Evolutionary conservation across 2,888 invertebrate genomes (phyloP), one percentile per base, ranked within the genome.

Genomic region (Selenia dentaria): DNA sequence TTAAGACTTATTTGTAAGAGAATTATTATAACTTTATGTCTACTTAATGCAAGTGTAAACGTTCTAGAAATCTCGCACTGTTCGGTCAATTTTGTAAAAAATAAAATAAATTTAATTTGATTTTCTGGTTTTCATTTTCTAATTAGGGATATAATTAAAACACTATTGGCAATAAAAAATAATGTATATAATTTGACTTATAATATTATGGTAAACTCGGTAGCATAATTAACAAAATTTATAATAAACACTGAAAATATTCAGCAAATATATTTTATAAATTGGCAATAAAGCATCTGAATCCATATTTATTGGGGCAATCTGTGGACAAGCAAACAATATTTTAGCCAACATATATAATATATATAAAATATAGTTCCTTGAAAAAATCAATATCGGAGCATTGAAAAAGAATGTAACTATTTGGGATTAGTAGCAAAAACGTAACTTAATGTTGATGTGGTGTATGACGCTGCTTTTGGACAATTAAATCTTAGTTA

Each of bases 1-100:
- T 79, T 86, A 87, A 86, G 88, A 89, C 83, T 88, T 86, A 90
- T 83, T 79, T 87, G 81, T 89, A 89, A 90, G 89, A 77, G 78
- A 80, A 84, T 86, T 82, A 86, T 82, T 77, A 81, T 88, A 87
- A 83, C 83, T 86, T 82, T 87, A 87, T 89, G 87, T 89, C 90
- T 90, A 90, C 90, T 89, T 90, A 90, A 88, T 86, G 88, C 90
- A 89, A 90, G 85, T 89, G 88, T 89, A 89, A 89, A 90, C 90
- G 83, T 89, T 86, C 84, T 90, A 89, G 89, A 89, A 90, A 90
- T 90, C 89, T 90, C 90, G 90, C 90, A 90, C 90, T 90, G 89
- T 90, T 90, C 90, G 90, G 90, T 90, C 90, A 90, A 90, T 89
- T 90, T 90, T 90, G 86, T 88, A 87, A 87, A 83, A 88, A 88